Base-by-base conservation (phyloP, 1,140 invertebrate species). In the Trialeurodes vaporariorum region DNA sequence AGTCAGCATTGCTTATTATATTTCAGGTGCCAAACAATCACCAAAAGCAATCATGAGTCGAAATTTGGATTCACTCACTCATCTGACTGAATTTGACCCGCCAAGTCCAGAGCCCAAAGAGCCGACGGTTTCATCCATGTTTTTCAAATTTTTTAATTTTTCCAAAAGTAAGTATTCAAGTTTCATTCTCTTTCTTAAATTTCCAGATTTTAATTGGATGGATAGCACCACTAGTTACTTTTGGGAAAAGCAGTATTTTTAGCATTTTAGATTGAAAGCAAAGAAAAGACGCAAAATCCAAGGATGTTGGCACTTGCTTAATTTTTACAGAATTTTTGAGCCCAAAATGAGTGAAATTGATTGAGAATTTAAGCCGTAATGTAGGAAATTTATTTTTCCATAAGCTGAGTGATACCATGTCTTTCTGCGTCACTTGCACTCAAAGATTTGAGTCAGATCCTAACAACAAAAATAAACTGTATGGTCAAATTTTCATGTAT, bases 31-130 rank as follows among this genome's bases (percentile, higher is more conserved):
- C n/a, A n/a, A n/a, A 49, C 34, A 49, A 49, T 49, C 34, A 49
- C 17, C 17, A 17, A 49, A n/a, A n/a, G 34, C 34, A 49, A 17
- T 17, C 22, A 83, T 86, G 82, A 83, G 83, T 75, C 84, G 82
- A 72, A 87, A 88, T 74, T 78, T 89, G 70, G 83, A 88, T 67
- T 86, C 85, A 1, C 83, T 84, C 2, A 84, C 84, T 1, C 86
- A 87, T 73, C 76, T 92, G 27, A 91, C 89, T 58, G 87, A 90
- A 76, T 91, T 91, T 74, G 87, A 87, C 67, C 87, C 87, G 25
- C 76, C 88, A 2, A 86, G 83, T 74, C 83, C 85, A 0, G 86
- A 87, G 68, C 83, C 82, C 66, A 84, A 80, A 69, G 82, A 82
- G 72, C 70, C 81, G 59, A 80, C 77, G 22, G 82, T 85, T 25